Percentiles rank a stretch among this genome's conserved stretches.
Evolutionary conservation across 2,888 invertebrate species (phyloP).

Genomic region (Amphipoea oculea): DNA sequence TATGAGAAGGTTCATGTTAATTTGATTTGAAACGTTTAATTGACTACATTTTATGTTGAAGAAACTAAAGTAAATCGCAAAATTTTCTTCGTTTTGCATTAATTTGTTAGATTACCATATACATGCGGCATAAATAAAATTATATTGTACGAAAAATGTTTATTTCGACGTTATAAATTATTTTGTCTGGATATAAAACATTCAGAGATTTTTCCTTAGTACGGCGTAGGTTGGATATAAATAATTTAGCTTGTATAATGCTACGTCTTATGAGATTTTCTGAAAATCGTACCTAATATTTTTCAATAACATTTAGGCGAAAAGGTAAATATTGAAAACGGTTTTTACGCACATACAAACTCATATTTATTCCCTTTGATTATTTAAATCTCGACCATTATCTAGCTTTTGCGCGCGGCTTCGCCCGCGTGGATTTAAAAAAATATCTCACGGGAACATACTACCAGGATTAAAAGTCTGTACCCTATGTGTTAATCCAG

Average conservation of each 20-base stretch:
- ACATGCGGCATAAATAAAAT: conserved; percentile 58
- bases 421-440: background rate
- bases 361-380: background rate
- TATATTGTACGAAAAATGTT: conserved; percentile 56
- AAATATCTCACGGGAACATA: background rate
- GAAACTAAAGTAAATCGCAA: conserved; percentile 1
- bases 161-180: conserved; percentile 48
- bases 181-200: conserved; percentile 44
- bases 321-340: conserved; percentile 8
- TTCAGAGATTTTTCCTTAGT: conserved; percentile 44
- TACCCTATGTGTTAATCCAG: background rate
- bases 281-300: conserved; percentile 21
- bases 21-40: background rate
- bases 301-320: background rate
- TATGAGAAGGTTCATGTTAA: too few species aligned
- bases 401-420: background rate
- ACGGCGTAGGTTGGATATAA: conserved; percentile 36
- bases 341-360: background rate
- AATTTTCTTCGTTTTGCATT: conserved; percentile 6
- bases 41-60: background rate
- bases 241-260: conserved; percentile 37
- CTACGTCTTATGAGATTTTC: conserved; percentile 25
- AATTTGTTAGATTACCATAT: conserved; percentile 40
- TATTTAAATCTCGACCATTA: background rate
- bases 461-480: background rate